Evolutionary conservation across 2,113 vertebrate genomes (phyloP), one percentile per base, ranked within the genome.

Genomic region (Numenius arquata): DNA sequence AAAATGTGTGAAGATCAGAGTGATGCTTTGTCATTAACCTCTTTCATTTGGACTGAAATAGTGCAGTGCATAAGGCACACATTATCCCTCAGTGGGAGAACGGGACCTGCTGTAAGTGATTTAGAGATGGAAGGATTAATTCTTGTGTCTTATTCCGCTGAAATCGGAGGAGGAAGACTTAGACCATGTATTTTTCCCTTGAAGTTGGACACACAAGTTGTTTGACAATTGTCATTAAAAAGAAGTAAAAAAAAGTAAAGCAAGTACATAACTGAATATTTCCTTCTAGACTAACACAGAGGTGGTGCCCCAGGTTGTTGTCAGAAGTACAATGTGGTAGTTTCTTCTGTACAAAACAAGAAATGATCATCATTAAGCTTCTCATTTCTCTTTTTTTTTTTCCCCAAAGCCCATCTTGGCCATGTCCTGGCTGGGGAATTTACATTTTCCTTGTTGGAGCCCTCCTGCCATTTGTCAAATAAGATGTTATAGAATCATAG

Each of bases 1-100:
- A 73, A 66, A 94, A 55, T 18, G 73, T 67, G 68, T 82, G 88
- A 93, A 92, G 95, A 96, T 95, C 91, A 95, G 91, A 93, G 96
- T 23, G 86, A 68, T 88, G 95, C 95, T 97, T 96, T 97, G 84
- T 90, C 96, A 95, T 98, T 97, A 96, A 88, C 93, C 92, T 89
- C 93, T 95, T 91, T 96, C 91, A 52, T 32, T 92, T 86, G 95
- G 78, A 30, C 85, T 61, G 95, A 50, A 74, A 92, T 92, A 61
- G 72, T 58, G 26, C 6, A 23, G 88, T 92, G 78, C 87, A 65
- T 12, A 58, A 97, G 89, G 95, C 88, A 40, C 68, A 27, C 56
- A 4, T 93, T 75, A 65, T 92, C 73, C 70, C 76, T 71, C 76
- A 4, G 56, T 17, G 70, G 58, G 89, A 71, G 58, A 47, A 63